These are phyloP conservation scores for Volucella inanis DNA, from an alignment of 2,888 invertebrate genomes.

Conservation along the genomic window DNA sequence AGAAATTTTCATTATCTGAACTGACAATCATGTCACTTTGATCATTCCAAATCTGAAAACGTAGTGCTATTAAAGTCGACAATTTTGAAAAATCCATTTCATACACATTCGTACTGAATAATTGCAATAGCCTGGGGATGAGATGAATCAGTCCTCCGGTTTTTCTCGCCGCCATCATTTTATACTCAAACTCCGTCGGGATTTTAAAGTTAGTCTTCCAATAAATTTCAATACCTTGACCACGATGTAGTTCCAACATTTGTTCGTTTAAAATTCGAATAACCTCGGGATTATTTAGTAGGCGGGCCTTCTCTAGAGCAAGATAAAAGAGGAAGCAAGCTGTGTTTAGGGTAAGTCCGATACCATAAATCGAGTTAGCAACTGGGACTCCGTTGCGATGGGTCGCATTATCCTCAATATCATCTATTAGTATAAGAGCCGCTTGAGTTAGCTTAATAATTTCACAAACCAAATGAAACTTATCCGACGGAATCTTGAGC, in stretches of 20 bases:
- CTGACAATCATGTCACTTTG: conserved; percentile 94
- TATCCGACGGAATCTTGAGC: conserved; percentile 94
- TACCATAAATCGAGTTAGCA: conserved; percentile 97
- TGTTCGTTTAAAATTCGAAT: conserved; percentile 93
- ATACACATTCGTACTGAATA: conserved; percentile 91
- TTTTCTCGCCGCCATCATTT: conserved; percentile 95
- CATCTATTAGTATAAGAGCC: conserved; percentile 97
- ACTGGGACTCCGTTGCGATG: conserved; percentile 95
- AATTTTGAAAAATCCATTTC: conserved; percentile 91
- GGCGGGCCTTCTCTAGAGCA: conserved; percentile 92
- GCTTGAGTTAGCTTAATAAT: conserved; percentile 98
- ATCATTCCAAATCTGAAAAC: conserved; percentile 98
- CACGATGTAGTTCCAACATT: conserved; percentile 94
- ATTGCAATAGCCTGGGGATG: conserved; percentile 96
- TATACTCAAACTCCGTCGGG: conserved; percentile 97
- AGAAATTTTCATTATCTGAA: conserved; percentile 95
- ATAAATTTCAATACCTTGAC: conserved; percentile 98
- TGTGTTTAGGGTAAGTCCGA: conserved; percentile 96
- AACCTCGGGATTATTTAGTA: conserved; percentile 92
- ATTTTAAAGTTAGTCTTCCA: conserved; percentile 98
- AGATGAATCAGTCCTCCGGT: conserved; percentile 98
- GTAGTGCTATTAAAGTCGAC: conserved; percentile 93
- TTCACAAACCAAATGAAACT: conserved; percentile 91
- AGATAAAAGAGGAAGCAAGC: conserved; percentile 97
- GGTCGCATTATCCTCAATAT: conserved; percentile 98